Evolutionary conservation across 1,140 invertebrate genomes (phyloP).

Genomic region (Zaprionus nigranus): DNA sequence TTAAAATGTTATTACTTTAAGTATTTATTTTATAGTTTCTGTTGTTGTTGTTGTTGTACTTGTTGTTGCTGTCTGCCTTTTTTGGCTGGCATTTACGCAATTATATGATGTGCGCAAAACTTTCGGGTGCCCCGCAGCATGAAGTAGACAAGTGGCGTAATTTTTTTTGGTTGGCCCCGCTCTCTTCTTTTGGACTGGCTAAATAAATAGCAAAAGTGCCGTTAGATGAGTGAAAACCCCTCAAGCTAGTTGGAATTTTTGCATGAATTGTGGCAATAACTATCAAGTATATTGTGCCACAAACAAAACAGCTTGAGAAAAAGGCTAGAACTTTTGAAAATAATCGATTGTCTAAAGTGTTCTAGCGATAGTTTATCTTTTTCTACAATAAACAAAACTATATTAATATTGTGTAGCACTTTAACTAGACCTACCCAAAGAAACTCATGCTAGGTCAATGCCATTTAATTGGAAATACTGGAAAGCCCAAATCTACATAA

Average conservation of each 20-base stretch:
- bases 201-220: conserved; percentile 56
- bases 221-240: conserved; percentile 55
- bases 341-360: not conserved
- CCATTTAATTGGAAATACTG: conserved; percentile 28
- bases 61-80: conserved; percentile 18
- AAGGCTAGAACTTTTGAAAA: not conserved
- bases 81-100: conserved; percentile 63
- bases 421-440: conserved; percentile 49
- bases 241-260: conserved; percentile 51
- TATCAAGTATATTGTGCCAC: not conserved
- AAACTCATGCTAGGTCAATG: conserved; percentile 33
- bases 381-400: not conserved
- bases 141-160: conserved; percentile 59
- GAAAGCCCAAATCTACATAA: conserved; percentile 18
- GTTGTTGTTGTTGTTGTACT: not conserved
- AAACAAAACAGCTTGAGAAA: not conserved
- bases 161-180: conserved; percentile 27
- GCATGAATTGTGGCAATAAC: conserved; percentile 52
- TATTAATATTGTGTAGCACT: conserved; percentile 1
- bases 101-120: conserved; percentile 64
- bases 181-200: conserved; percentile 8
- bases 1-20: conserved; percentile 73
- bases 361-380: conserved; percentile 4
- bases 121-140: conserved; percentile 49
- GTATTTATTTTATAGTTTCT: conserved; percentile 73